Evolutionary conservation across 2,113 vertebrate genomes (phyloP).

Genomic region (Conger conger): DNA sequence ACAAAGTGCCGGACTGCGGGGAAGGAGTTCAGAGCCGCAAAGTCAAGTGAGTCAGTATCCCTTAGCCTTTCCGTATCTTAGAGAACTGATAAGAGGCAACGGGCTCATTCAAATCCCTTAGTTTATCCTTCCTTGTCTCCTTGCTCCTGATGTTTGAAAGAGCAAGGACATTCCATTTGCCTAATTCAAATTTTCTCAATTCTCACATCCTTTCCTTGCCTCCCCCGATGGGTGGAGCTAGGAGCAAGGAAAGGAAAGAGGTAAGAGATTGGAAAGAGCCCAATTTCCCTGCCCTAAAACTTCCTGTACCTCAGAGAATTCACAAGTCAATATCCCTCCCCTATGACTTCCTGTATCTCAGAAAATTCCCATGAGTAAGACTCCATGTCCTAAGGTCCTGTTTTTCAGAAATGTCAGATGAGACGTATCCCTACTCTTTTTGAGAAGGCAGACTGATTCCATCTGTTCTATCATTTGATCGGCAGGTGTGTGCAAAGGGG

Average conservation of each 20-base stretch:
- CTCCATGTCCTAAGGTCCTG: not conserved
- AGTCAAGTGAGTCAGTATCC: constrained; percentile 67
- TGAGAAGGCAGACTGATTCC: not conserved
- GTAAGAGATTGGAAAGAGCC: no score
- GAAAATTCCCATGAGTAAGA: not conserved
- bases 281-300: not conserved
- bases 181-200: no score
- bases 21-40: constrained; percentile 74
- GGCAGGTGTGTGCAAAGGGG: constrained; percentile 70
- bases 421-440: not conserved
- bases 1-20: constrained; percentile 71
- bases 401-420: not conserved
- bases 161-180: no score
- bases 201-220: no score
- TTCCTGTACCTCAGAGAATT: constrained; percentile 41
- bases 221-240: no score
- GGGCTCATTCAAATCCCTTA: no score
- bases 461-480: constrained; percentile 14
- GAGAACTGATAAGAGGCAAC: constrained; percentile 6
- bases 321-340: constrained; percentile 54
- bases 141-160: no score
- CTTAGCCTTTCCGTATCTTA: not conserved
- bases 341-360: not conserved
- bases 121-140: no score
- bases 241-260: no score